Evolutionary conservation across 2,888 invertebrate genomes (phyloP).

Genomic region (Kuschelorhynchus macadamiae): DNA sequence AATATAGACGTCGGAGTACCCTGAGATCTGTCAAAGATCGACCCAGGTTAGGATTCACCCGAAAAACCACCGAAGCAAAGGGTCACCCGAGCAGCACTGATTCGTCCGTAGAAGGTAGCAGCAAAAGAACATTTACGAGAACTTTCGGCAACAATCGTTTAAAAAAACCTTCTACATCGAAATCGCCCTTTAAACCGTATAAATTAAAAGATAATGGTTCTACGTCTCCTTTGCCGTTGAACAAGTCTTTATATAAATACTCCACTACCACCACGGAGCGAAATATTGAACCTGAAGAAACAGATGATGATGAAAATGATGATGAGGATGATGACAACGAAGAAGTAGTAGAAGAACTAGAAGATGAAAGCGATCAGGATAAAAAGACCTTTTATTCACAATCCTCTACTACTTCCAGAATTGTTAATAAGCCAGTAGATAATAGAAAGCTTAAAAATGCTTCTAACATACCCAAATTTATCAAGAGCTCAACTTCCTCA

Average conservation of each 20-base stretch:
- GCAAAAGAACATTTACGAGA: constrained; percentile 33
- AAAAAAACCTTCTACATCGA: constrained; percentile 21
- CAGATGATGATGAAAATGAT: constrained; percentile 24
- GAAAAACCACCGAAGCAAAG: constrained; percentile 21
- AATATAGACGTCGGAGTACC: constrained; percentile 51
- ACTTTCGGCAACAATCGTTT: constrained; percentile 44
- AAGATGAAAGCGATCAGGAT: neutral
- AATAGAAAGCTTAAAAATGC: constrained; percentile 13
- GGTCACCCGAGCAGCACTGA: constrained; percentile 37
- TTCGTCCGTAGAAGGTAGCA: constrained; percentile 48
- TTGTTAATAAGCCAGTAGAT: constrained; percentile 37
- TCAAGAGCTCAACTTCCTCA: constrained; percentile 5
- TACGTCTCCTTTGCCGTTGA: constrained; percentile 38
- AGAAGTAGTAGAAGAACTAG: neutral
- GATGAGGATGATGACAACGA: constrained; percentile 7
- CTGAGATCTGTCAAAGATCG: constrained; percentile 53
- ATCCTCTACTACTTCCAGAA: constrained; percentile 16
- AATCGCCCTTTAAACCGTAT: neutral
- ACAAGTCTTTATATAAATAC: constrained; percentile 50
- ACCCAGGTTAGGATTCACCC: constrained; percentile 52
- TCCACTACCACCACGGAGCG: constrained; percentile 50
- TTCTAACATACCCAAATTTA: constrained; percentile 17
- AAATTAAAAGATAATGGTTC: neutral
- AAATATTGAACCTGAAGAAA: constrained; percentile 24
- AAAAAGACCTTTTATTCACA: neutral